phyloP scores from a whole-genome alignment of 1,140 invertebrate species.

The Pseudomyrmex concolor region DNA sequence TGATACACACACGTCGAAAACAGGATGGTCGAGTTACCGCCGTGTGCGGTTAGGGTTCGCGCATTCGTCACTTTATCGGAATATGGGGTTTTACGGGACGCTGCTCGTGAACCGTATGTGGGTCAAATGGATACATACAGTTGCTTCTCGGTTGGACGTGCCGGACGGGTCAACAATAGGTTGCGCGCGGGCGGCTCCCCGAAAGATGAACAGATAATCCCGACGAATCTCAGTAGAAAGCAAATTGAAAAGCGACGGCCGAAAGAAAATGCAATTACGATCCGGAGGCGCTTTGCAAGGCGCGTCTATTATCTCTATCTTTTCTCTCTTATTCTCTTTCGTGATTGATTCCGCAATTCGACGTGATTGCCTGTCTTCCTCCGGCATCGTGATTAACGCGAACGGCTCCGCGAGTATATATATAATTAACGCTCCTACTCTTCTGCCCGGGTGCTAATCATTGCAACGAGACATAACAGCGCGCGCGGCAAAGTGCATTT shows the following conservation, averaged over 20 bases:
- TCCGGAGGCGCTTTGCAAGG: not conserved
- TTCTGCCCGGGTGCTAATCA: not conserved
- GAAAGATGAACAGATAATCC: slow-evolving; percentile 54
- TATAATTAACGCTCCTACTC: slow-evolving; percentile 3
- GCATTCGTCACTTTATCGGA: slow-evolving; percentile 63
- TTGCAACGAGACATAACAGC: slow-evolving; percentile 5
- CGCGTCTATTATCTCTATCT: not conserved
- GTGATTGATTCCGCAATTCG: slow-evolving; percentile 19
- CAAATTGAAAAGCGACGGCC: slow-evolving; percentile 32
- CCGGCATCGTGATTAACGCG: slow-evolving; percentile 8
- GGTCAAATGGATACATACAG: slow-evolving; percentile 52
- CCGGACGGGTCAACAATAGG: slow-evolving; percentile 62
- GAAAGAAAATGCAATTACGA: slow-evolving; percentile 47
- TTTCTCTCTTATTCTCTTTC: not conserved
- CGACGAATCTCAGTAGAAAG: slow-evolving; percentile 8
- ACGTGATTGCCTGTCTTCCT: not conserved
- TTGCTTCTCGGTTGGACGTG: slow-evolving; percentile 43
- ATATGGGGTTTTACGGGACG: slow-evolving; percentile 65
- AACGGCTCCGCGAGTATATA: not conserved
- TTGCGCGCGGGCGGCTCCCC: not conserved
- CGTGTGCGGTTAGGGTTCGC: not conserved
- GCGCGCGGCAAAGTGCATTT: not conserved
- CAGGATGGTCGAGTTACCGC: slow-evolving; percentile 35
- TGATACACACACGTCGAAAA: slow-evolving; percentile 40
- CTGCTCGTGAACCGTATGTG: slow-evolving; percentile 59